Conservation (phyloP, 2,888 invertebrate species). For the Plebejus melissa region DNA sequence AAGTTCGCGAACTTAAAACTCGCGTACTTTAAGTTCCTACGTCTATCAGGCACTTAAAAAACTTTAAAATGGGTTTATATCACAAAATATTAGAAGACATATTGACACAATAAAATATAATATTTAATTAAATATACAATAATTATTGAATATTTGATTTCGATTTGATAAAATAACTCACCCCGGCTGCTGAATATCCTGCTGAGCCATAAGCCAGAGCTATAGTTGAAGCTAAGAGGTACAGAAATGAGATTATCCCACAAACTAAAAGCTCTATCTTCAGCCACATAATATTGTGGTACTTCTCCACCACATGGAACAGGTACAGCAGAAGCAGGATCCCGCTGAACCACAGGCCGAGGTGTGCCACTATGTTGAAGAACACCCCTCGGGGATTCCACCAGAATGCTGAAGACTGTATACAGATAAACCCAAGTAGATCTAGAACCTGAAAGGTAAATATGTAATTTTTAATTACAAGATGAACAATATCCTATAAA, state of each 20-base stretch:
- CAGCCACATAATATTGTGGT: constrained; percentile 90
- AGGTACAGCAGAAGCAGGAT: constrained; percentile 85
- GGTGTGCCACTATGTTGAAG: constrained; percentile 87
- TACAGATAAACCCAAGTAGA: constrained; percentile 88
- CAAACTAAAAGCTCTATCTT: constrained; percentile 89
- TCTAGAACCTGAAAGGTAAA: constrained; percentile 79
- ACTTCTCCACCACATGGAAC: constrained; percentile 90
- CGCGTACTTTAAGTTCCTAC: too few species aligned
- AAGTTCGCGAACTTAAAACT: too few species aligned
- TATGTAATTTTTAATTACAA: background rate
- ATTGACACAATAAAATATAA: too few species aligned
- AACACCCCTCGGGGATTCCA: constrained; percentile 83
- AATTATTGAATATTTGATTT: too few species aligned
- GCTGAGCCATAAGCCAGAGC: constrained; percentile 82
- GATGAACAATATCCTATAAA: background rate
- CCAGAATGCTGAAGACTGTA: constrained; percentile 81
- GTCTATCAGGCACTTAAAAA: too few species aligned
- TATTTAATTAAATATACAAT: too few species aligned
- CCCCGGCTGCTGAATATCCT: constrained; percentile 86
- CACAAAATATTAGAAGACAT: too few species aligned
- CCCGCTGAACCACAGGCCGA: constrained; percentile 88
- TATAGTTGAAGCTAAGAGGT: constrained; percentile 86
- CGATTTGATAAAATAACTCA: constrained; percentile 60
- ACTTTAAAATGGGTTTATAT: too few species aligned
- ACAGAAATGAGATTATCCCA: constrained; percentile 83